Conservation (phyloP, 2,888 invertebrate species). For the Iselma pallidipennis region DNA sequence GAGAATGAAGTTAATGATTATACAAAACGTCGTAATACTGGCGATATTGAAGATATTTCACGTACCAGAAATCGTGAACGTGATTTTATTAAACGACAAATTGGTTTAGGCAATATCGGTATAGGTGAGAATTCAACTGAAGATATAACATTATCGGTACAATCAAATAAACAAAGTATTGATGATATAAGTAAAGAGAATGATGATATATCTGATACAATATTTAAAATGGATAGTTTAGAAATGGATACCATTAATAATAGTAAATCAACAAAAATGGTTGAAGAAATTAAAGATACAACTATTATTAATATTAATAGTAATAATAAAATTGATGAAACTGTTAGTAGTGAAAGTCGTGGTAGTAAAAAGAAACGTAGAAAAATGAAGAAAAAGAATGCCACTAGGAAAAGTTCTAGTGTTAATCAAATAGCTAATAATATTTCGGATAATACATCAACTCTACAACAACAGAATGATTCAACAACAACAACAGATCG, state of each 20-base stretch:
- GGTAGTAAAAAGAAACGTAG: conserved; percentile 76
- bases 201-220: conserved; percentile 60
- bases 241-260: conserved; percentile 56
- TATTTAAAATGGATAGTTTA: conserved; percentile 71
- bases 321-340: neutral
- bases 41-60: conserved; percentile 46
- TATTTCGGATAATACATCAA: neutral
- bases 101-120: conserved; percentile 53
- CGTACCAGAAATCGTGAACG: conserved; percentile 46
- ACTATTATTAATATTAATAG: neutral
- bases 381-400: conserved; percentile 80
- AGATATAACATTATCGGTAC: conserved; percentile 50
- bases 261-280: conserved; percentile 10
- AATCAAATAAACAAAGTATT: conserved; percentile 46
- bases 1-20: conserved; percentile 74
- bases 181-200: conserved; percentile 52
- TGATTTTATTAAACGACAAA: conserved; percentile 55
- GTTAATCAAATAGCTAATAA: neutral
- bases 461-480: conserved; percentile 41
- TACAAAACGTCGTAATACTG: conserved; percentile 62
- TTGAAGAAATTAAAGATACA: conserved; percentile 5
- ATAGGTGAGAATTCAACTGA: conserved; percentile 51
- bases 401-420: conserved; percentile 69
- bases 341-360: conserved; percentile 54
- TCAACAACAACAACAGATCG: conserved; percentile 48